These are phyloP conservation scores for Gnathonemus longibarbis DNA, from an alignment of 2,113 vertebrate species.

Conservation along the genomic window DNA sequence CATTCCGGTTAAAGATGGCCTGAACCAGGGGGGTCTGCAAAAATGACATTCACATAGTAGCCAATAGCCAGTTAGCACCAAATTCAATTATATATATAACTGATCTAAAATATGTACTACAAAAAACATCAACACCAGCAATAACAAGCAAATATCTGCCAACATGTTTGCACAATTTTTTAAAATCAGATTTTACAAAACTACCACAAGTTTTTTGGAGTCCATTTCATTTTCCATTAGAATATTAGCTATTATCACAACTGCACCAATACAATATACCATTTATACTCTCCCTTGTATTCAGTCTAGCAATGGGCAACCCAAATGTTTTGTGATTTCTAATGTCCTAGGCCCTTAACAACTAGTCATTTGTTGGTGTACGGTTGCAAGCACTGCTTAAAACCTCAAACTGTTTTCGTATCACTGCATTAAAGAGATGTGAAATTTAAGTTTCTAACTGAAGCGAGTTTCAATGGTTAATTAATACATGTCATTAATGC, in stretches of 20 bases:
- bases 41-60: not conserved
- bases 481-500: not conserved
- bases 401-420: not conserved
- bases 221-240: not conserved
- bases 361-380: not conserved
- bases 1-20: conserved; percentile 88
- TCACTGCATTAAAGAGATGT: not conserved
- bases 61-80: not conserved
- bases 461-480: not conserved
- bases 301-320: not conserved
- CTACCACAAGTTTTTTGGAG: not conserved
- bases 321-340: not conserved
- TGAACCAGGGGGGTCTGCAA: conserved; percentile 85
- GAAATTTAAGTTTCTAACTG: not conserved
- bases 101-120: not conserved
- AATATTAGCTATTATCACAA: not conserved
- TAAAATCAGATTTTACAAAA: not conserved
- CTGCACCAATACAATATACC: not conserved
- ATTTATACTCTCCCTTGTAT: not conserved
- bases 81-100: not conserved
- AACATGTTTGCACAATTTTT: not conserved
- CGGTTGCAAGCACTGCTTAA: not conserved
- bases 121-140: not conserved
- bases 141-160: not conserved
- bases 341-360: not conserved